Conservation (phyloP, 2,797 vertebrate species). For the Smutsia temminckii region DNA sequence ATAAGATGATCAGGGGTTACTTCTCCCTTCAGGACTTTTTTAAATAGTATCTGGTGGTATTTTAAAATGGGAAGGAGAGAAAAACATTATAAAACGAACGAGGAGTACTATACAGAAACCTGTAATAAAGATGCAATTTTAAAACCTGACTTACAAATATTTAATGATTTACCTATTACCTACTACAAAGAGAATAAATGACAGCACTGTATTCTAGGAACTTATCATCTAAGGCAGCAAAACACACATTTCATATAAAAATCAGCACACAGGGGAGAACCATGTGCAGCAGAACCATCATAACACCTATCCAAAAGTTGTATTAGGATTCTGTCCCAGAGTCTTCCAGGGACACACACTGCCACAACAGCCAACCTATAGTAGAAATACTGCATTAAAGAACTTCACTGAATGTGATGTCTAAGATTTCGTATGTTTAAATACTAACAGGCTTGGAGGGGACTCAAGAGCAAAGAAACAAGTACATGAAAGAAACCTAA, state of each 20-base stretch:
- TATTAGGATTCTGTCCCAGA: not conserved
- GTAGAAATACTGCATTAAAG: not conserved
- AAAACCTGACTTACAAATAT: slow-evolving; percentile 2
- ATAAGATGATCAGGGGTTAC: slow-evolving; percentile 96
- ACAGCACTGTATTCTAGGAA: not conserved
- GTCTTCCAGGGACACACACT: not conserved
- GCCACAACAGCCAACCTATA: not conserved
- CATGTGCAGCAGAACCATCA: not conserved
- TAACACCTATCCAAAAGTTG: not conserved
- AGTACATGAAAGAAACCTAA: not conserved
- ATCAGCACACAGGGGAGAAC: not conserved
- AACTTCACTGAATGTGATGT: not conserved
- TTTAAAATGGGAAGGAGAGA: slow-evolving; percentile 46
- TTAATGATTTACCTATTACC: slow-evolving; percentile 38
- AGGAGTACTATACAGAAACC: not conserved
- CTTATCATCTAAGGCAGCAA: not conserved
- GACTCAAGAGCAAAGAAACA: not conserved
- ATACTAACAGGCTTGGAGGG: not conserved
- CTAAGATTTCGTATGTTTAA: slow-evolving; percentile 27
- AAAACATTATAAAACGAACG: slow-evolving; percentile 41
- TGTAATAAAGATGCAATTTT: slow-evolving; percentile 27
- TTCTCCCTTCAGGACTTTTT: slow-evolving; percentile 96
- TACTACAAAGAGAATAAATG: not conserved
- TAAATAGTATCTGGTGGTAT: slow-evolving; percentile 91
- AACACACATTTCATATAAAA: slow-evolving; percentile 48